Base-by-base conservation (phyloP, 2,888 invertebrate species). In the Sinotaia quadrata region DNA sequence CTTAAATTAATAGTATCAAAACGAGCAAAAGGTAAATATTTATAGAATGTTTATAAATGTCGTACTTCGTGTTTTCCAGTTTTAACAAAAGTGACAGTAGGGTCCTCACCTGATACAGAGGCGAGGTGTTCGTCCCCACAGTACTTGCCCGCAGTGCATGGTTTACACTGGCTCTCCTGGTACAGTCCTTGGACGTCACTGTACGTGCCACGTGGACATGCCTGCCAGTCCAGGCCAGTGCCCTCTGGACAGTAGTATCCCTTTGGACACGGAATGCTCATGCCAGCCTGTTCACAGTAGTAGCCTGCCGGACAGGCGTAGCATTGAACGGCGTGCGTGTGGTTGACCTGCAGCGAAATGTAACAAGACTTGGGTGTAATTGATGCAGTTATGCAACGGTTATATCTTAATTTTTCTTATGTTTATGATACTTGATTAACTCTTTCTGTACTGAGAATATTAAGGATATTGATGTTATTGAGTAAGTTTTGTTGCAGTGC, bases 191-290 rank as follows among this genome's bases (percentile, higher is more conserved):
- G 56, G 10, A 80, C 77, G 61, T 82, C 81, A 67, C 85, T 85
- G 80, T 84, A 87, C 0, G 84, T 86, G 7, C 87, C 87, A 12
- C 85, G 71, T 0, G 86, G 86, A 71, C 87, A 87, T 0, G 85
- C 74, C 73, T 76, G 72, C 83, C 82, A 83, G 79, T 85, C 82
- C n/a, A 81, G 67, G 4, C 85, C 83, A 2, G 85, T 87, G 8
- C 85, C 85, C 12, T 75, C 79, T 3, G 86, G 86, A 71, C 87
- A 87, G 76, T 79, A 87, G 73, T 86, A 85, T 31, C 87, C 87
- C 2, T 67, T 67, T 0, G 85, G 86, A 69, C 86, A 86, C 33
- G 81, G 76, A 15, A 71, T 77, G 71, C 77, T 79, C 73, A 81
- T 75, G 8, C 85, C 85, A 5, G 75, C 66, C 10, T 72, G 62